A percentile compares a stretch with the other conserved stretches of the same genome.
Conservation (phyloP, 2,888 invertebrate species). For the Synanthedon tipuliformis region DNA sequence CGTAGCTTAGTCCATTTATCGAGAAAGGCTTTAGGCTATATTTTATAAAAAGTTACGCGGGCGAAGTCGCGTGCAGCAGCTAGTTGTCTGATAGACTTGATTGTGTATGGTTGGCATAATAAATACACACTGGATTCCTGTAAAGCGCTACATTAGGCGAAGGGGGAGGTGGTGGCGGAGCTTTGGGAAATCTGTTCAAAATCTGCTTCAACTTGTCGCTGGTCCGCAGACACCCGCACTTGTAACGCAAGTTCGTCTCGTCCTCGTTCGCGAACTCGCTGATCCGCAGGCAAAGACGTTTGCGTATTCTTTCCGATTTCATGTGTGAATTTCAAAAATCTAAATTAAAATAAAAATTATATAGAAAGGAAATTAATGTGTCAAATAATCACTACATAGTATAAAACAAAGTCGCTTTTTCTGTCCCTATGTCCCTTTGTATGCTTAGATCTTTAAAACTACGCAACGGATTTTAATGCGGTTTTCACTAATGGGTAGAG, state of each 20-base stretch:
- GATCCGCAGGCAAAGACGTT: neutral
- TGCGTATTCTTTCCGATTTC: neutral
- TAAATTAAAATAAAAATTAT: too few relatives aligned
- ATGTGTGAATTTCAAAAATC: neutral
- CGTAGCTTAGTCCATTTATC: too few relatives aligned
- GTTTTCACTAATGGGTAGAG: too few relatives aligned
- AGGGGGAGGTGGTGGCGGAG: conserved; percentile 31
- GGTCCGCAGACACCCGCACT: conserved; percentile 45
- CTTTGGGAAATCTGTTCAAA: conserved; percentile 32
- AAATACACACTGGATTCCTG: neutral
- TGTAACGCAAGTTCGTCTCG: conserved; percentile 18
- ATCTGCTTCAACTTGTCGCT: conserved; percentile 48
- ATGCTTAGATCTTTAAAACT: too few relatives aligned
- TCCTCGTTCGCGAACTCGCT: neutral
- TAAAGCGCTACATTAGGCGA: neutral
- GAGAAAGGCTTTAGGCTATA: too few relatives aligned
- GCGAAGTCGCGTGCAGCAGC: too few relatives aligned
- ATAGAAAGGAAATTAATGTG: too few relatives aligned
- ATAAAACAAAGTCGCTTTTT: too few relatives aligned
- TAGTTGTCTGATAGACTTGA: neutral
- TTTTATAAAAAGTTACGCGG: too few relatives aligned
- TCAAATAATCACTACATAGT: too few relatives aligned
- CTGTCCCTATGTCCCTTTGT: too few relatives aligned
- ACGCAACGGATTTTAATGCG: too few relatives aligned
- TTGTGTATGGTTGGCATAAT: neutral